phyloP scores from a whole-genome alignment of 2,888 invertebrate species.

The Tachina lurida region DNA sequence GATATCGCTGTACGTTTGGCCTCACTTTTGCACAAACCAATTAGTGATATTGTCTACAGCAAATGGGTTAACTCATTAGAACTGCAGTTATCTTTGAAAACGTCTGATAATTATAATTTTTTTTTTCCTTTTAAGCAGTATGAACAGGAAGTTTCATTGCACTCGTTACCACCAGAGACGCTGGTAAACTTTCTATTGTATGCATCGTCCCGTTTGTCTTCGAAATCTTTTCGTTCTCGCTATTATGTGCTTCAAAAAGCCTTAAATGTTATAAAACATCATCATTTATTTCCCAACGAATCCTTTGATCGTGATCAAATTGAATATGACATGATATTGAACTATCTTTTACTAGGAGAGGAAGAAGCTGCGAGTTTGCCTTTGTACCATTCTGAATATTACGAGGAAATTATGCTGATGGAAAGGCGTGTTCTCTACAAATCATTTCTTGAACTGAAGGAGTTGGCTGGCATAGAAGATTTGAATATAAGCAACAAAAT shows the following conservation, averaged over 20 bases:
- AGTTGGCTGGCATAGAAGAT: slow-evolving; percentile 81
- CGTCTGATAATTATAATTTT: slow-evolving; percentile 75
- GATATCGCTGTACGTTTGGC: slow-evolving; percentile 84
- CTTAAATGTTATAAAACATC: slow-evolving; percentile 80
- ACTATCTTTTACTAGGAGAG: slow-evolving; percentile 77
- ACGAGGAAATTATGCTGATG: slow-evolving; percentile 80
- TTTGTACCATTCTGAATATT: slow-evolving; percentile 82
- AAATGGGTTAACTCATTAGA: slow-evolving; percentile 84
- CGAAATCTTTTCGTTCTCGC: slow-evolving; percentile 74
- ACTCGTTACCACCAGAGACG: slow-evolving; percentile 85
- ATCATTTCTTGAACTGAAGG: slow-evolving; percentile 82
- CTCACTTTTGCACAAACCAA: slow-evolving; percentile 81
- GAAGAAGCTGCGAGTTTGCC: slow-evolving; percentile 73
- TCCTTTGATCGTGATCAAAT: slow-evolving; percentile 82
- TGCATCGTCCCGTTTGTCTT: slow-evolving; percentile 83
- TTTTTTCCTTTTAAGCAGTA: slow-evolving; percentile 84
- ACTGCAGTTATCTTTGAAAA: slow-evolving; percentile 83
- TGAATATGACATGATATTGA: slow-evolving; percentile 82
- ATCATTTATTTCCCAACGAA: slow-evolving; percentile 82
- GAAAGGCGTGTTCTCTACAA: slow-evolving; percentile 82
- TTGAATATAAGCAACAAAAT: slow-evolving; percentile 78
- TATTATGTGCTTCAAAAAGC: slow-evolving; percentile 84
- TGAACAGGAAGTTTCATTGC: slow-evolving; percentile 85
- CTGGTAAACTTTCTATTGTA: slow-evolving; percentile 87
- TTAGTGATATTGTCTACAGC: slow-evolving; percentile 83